These are phyloP conservation scores for Papilio elwesi DNA, from an alignment of 2,888 invertebrate genomes.

Conservation along the genomic window DNA sequence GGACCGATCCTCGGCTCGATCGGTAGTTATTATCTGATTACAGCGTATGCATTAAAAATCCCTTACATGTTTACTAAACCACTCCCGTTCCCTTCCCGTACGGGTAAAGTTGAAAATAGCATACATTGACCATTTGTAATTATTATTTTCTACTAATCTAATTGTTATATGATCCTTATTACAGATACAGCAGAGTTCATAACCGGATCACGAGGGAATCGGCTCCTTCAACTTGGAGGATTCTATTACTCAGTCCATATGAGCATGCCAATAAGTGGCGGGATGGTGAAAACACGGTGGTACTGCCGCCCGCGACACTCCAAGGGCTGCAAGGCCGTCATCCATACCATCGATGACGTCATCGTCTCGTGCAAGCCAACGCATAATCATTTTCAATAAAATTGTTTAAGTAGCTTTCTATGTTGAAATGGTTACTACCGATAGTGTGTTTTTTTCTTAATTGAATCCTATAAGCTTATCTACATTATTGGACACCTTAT, in stretches of 20 bases:
- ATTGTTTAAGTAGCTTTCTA: neutral
- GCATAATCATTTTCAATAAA: constrained; percentile 42
- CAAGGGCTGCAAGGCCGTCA: constrained; percentile 53
- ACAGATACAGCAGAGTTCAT: constrained; percentile 35
- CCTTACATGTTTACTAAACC: no score
- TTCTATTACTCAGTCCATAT: constrained; percentile 45
- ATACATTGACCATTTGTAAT: no score
- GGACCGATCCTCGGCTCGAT: no score
- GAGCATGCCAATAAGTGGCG: constrained; percentile 24
- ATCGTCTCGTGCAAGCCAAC: constrained; percentile 42
- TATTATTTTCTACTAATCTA: no score
- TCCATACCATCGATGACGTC: constrained; percentile 49
- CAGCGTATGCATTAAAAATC: no score
- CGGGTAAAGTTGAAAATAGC: no score
- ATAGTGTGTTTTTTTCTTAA: neutral
- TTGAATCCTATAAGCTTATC: no score
- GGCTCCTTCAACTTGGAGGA: constrained; percentile 40
- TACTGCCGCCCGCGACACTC: constrained; percentile 49
- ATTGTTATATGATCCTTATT: constrained; percentile 4
- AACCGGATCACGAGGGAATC: constrained; percentile 41
- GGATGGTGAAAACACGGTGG: constrained; percentile 47
- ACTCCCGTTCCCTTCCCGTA: no score
- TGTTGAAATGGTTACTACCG: neutral
- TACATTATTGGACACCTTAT: no score
- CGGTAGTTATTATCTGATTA: no score